A percentile compares a stretch with the other conserved stretches of the same genome.
phyloP scores from a whole-genome alignment of 2,797 vertebrate genomes.

The Cyprinella venusta region DNA sequence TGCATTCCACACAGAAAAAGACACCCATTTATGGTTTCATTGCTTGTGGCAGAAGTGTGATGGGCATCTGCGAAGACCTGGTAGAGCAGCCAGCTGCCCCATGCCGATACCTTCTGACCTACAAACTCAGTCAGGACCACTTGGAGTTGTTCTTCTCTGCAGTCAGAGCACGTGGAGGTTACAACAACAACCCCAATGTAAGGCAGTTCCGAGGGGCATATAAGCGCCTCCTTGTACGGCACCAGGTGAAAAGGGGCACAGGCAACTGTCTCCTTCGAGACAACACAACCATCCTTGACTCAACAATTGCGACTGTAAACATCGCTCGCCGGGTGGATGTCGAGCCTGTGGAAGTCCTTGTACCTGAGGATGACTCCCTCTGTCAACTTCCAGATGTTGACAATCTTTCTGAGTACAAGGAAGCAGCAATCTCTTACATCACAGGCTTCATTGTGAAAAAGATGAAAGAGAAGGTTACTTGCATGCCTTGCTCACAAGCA shows the following conservation, averaged over 20 bases:
- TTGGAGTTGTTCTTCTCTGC: not conserved
- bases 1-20: conserved; percentile 1
- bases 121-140: not conserved
- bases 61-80: not conserved
- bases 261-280: not conserved
- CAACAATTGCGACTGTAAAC: not conserved
- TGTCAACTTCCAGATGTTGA: conserved; percentile 12
- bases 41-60: not conserved
- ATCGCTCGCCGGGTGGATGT: not conserved
- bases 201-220: not conserved
- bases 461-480: conserved; percentile 18
- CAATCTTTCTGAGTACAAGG: conserved; percentile 15
- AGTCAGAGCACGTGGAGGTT: not conserved
- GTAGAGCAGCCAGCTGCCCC: no score
- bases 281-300: not conserved
- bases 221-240: not conserved
- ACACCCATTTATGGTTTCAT: not conserved
- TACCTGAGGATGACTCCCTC: not conserved
- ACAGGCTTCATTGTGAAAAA: conserved; percentile 38
- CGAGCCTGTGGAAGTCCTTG: not conserved
- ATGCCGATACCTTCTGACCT: no score
- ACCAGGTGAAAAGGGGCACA: not conserved
- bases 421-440: conserved; percentile 31
- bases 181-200: not conserved
- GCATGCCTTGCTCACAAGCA: conserved; percentile 35